Evolutionary conservation across 2,113 vertebrate species (phyloP).

Genomic region (Propithecus coquereli): DNA sequence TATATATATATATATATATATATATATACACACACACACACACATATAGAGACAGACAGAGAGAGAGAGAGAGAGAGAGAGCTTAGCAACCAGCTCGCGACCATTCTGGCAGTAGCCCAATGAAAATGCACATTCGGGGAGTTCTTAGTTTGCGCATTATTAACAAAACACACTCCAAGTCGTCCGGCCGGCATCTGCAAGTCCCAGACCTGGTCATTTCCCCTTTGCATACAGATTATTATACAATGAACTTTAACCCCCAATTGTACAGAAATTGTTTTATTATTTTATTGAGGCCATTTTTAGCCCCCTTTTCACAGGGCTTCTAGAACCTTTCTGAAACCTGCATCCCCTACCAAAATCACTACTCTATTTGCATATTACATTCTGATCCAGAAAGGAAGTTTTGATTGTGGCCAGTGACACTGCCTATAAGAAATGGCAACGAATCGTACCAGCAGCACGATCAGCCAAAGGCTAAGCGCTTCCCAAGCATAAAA

Average conservation of each 20-base stretch:
- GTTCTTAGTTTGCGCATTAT: background rate
- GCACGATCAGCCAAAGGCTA: background rate
- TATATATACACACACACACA: too few relatives aligned
- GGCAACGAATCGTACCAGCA: background rate
- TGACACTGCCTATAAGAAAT: background rate
- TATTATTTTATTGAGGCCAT: background rate
- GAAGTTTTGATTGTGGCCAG: background rate
- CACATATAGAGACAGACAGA: too few relatives aligned
- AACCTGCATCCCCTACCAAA: background rate
- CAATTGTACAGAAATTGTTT: slow-evolving; percentile 6
- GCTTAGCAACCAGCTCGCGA: background rate
- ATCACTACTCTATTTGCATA: background rate
- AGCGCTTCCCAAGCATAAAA: background rate
- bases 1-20: background rate
- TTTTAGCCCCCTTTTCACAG: background rate
- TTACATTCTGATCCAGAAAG: background rate
- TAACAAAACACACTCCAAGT: background rate
- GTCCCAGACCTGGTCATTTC: background rate
- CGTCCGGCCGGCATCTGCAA: background rate
- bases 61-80: background rate
- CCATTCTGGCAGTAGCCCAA: background rate
- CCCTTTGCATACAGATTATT: background rate
- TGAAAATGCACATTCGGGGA: background rate
- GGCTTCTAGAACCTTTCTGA: slow-evolving; percentile 11
- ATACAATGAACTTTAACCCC: background rate